These are phyloP conservation scores for Polia nebulosa DNA, from an alignment of 2,888 invertebrate species.

Conservation along the genomic window DNA sequence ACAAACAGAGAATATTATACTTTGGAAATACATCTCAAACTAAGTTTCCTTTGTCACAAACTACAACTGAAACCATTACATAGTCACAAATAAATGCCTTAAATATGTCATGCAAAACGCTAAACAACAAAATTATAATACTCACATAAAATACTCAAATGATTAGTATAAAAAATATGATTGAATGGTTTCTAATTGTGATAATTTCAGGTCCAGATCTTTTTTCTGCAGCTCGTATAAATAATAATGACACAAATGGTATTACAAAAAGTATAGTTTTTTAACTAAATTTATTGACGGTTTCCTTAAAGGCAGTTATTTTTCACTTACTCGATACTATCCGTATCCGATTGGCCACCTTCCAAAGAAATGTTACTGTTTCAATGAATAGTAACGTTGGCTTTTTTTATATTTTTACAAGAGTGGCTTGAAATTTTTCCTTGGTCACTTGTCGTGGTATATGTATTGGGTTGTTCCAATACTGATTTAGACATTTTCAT, in stretches of 20 bases:
- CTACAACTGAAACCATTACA: too few species aligned
- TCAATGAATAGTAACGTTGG: constrained; percentile 55
- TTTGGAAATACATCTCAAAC: too few species aligned
- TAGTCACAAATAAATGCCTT: too few species aligned
- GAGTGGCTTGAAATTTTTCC: constrained; percentile 22
- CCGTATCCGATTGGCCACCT: constrained; percentile 61
- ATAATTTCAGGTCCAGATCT: not conserved
- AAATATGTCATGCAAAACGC: too few species aligned
- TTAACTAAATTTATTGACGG: constrained; percentile 34
- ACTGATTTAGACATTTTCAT: not conserved
- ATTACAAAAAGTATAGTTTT: constrained; percentile 6
- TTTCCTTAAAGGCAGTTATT: constrained; percentile 52
- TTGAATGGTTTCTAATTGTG: not conserved
- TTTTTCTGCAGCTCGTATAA: not conserved
- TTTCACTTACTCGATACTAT: constrained; percentile 59
- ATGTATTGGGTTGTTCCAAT: not conserved
- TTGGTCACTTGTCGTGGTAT: not conserved
- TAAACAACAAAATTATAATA: too few species aligned
- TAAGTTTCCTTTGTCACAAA: too few species aligned
- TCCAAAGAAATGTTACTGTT: constrained; percentile 60
- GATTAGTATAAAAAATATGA: too few species aligned
- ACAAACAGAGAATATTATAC: not conserved
- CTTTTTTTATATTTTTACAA: constrained; percentile 41
- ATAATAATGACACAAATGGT: constrained; percentile 13
- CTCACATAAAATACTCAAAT: too few species aligned